These are phyloP conservation scores for Aromia moschata DNA, from an alignment of 2,888 invertebrate genomes.

Conservation along the genomic window DNA sequence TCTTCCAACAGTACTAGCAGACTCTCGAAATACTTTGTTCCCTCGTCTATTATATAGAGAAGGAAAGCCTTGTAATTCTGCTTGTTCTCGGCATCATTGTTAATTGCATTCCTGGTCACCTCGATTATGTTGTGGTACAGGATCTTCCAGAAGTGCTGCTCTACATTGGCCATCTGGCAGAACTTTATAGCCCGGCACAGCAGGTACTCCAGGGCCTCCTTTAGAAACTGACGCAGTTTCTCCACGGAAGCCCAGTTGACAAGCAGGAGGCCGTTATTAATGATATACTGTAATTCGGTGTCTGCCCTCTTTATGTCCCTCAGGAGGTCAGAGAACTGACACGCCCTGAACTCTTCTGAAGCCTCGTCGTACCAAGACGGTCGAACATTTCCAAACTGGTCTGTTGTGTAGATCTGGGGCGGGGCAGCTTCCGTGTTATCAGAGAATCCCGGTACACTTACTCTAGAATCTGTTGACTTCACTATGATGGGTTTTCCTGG, in stretches of 20 bases:
- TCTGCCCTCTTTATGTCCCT: conserved; percentile 75
- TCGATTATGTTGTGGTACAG: conserved; percentile 90
- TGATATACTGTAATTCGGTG: conserved; percentile 72
- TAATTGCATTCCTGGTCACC: conserved; percentile 75
- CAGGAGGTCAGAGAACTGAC: conserved; percentile 70
- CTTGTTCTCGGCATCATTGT: conserved; percentile 70
- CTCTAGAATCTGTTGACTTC: conserved; percentile 64
- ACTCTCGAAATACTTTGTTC: conserved; percentile 77
- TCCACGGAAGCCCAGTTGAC: conserved; percentile 75
- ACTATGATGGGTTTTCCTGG: conserved; percentile 79
- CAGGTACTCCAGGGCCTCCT: conserved; percentile 73
- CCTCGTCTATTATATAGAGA: conserved; percentile 80
- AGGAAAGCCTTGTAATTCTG: conserved; percentile 73
- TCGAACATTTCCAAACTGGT: conserved; percentile 65
- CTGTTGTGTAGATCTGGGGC: conserved; percentile 57
- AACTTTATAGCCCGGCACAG: conserved; percentile 84
- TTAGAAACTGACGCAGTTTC: conserved; percentile 71
- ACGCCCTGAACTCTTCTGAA: conserved; percentile 69
- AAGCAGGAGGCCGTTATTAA: conserved; percentile 69
- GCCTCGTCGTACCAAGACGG: conserved; percentile 69
- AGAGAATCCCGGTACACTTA: conserved; percentile 57
- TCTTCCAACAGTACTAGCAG: conserved; percentile 78
- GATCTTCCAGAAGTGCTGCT: conserved; percentile 91
- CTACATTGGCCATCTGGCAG: conserved; percentile 86
- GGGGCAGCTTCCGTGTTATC: conserved; percentile 53